phyloP scores from a whole-genome alignment of 1,140 invertebrate species.

The Oedothorax gibbosus region DNA sequence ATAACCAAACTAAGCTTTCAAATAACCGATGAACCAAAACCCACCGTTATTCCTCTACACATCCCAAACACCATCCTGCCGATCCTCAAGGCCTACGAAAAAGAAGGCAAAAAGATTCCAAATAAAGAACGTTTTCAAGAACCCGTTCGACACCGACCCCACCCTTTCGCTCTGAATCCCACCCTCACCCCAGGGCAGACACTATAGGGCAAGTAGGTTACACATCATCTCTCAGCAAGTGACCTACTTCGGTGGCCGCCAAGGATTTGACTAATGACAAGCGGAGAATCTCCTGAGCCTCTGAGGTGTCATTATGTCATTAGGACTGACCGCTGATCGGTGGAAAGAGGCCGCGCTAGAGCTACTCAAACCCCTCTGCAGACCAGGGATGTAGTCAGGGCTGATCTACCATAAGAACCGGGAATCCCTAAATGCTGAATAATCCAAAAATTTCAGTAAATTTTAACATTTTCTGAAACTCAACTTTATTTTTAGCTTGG shows the following conservation, averaged over 20 bases:
- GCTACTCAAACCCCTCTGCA: too few relatives aligned
- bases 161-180: slow-evolving; percentile 26
- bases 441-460: too few relatives aligned
- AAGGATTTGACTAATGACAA: slow-evolving; percentile 49
- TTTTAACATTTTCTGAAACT: too few relatives aligned
- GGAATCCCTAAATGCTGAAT: too few relatives aligned
- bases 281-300: slow-evolving; percentile 9
- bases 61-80: slow-evolving; percentile 6
- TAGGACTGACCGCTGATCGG: slow-evolving; percentile 9
- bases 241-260: slow-evolving; percentile 45
- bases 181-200: slow-evolving; percentile 51
- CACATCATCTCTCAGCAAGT: slow-evolving; percentile 34
- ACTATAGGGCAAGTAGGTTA: slow-evolving; percentile 48
- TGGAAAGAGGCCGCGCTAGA: too few relatives aligned
- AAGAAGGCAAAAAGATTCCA: slow-evolving; percentile 45
- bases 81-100: slow-evolving; percentile 26
- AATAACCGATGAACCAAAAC: too few relatives aligned
- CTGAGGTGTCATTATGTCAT: slow-evolving; percentile 44
- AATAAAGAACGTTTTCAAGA: slow-evolving; percentile 42
- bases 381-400: neutral
- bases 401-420: too few relatives aligned
- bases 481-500: too few relatives aligned
- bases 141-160: slow-evolving; percentile 29
- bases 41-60: too few relatives aligned
- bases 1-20: too few relatives aligned